These are phyloP conservation scores for Gopherus evgoodei DNA, from an alignment of 2,113 vertebrate species.

Conservation along the genomic window DNA sequence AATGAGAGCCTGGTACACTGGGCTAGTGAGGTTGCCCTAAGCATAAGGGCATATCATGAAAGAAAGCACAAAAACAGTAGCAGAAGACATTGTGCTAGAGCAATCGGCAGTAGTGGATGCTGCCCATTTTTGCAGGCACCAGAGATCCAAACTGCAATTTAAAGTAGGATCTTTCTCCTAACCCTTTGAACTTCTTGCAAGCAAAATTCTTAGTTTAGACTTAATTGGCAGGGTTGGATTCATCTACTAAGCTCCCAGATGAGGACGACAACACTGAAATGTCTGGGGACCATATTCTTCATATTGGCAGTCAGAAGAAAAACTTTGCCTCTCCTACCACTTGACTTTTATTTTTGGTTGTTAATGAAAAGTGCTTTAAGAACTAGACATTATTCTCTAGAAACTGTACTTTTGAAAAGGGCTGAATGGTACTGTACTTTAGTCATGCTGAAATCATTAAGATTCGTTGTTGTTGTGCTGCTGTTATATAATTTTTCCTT, in stretches of 20 bases:
- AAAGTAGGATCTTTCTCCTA: background rate
- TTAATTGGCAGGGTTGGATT: background rate
- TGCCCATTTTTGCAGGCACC: background rate
- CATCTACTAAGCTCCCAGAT: background rate
- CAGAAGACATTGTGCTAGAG: background rate
- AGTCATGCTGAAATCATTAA: slow-evolving; percentile 22
- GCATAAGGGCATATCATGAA: background rate
- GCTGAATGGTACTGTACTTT: background rate
- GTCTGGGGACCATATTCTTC: background rate
- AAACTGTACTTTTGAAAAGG: slow-evolving; percentile 15
- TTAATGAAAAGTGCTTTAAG: background rate
- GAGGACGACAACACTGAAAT: background rate
- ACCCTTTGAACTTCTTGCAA: background rate
- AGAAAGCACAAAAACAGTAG: background rate
- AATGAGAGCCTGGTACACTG: background rate
- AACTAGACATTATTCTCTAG: background rate
- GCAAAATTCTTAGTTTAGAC: background rate
- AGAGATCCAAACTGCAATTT: background rate
- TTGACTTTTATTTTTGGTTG: background rate
- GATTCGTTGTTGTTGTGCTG: slow-evolving; percentile 15
- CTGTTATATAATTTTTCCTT: slow-evolving; percentile 49
- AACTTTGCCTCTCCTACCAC: background rate
- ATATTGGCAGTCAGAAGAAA: background rate
- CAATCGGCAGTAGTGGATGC: background rate
- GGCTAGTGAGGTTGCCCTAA: background rate